Conservation (phyloP, 1,140 invertebrate species). For the Triops longicaudatus region DNA sequence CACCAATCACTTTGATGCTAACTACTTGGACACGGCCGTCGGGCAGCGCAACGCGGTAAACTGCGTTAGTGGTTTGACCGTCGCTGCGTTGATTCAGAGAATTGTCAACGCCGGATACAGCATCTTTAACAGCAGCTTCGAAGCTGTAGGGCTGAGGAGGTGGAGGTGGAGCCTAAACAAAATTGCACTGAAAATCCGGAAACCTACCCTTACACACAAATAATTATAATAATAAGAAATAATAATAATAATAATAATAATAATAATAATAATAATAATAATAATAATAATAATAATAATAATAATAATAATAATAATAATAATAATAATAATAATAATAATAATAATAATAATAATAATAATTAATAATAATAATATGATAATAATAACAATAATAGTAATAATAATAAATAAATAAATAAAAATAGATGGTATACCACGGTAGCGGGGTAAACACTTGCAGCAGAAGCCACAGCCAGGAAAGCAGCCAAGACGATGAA, state of each 20-base stretch:
- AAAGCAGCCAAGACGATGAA: neutral
- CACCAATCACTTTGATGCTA: neutral
- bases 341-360: no score
- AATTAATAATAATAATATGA: no score
- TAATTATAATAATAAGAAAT: no score
- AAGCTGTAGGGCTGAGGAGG: neutral
- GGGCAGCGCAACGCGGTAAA: conserved; percentile 4
- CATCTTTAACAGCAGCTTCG: neutral
- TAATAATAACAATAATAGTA: no score
- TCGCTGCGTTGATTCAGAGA: neutral
- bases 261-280: no score
- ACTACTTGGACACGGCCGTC: conserved; percentile 14
- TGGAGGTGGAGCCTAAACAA: neutral
- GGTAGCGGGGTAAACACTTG: neutral
- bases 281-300: no score
- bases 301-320: no score
- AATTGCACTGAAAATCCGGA: no score
- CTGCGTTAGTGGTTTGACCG: neutral
- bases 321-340: no score
- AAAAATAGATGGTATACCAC: neutral
- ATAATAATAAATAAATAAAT: no score
- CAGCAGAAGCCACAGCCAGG: neutral
- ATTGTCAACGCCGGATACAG: neutral
- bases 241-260: no score
- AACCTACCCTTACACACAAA: no score